Base-by-base conservation (phyloP, 2,888 invertebrate genomes). In the Orthosia gothica region DNA sequence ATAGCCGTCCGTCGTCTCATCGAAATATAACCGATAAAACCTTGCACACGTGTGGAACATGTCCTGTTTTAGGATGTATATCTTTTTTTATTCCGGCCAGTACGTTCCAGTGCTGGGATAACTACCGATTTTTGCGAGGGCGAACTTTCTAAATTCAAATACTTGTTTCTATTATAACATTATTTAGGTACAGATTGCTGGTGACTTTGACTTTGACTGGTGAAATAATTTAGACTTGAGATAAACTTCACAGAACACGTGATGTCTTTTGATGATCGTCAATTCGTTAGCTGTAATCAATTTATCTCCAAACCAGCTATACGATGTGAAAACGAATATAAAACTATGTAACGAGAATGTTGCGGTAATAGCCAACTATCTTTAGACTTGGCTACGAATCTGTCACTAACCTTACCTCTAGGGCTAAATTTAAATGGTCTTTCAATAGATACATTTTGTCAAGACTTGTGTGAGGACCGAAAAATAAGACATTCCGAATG, bases 341-440 rank as follows among this genome's bases (percentile, higher is more conserved):
- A 32, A 26, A 73, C 59, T 83, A 66, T 83, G 73, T 76, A 81
- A 85, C 61, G 62, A 66, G 77, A 80, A 81, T 78, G 75, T 68
- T 65, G 32, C 75, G 32, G 67, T 74, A 83, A 67, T 76, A 80
- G 66, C 66, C 3, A 58, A 45, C 72, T 87, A 87, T 74, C 40
- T 76, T 70, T 86, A 87, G 76, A 74, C 40, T 86, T 81, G 76
- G 87, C 83, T 76, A 67, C 57, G 80, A 72, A 76, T 76, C 74
- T 74, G 70, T 71, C 79, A 65, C 73, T 80, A 72, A 65, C 59
- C 65, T 74, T 68, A 74, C 63, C 64, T 58, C 71, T 64, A 45
- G 9, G 15, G 32, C 70, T 87, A 83, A 73, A 63, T 79, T 73
- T 81, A 76, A 57, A 59, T 67, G 50, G 11, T 54, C 32, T 20